Evolutionary conservation across 2,888 invertebrate species (phyloP), one percentile per base, ranked within the genome.

Genomic region (Exocentrus adspersus): DNA sequence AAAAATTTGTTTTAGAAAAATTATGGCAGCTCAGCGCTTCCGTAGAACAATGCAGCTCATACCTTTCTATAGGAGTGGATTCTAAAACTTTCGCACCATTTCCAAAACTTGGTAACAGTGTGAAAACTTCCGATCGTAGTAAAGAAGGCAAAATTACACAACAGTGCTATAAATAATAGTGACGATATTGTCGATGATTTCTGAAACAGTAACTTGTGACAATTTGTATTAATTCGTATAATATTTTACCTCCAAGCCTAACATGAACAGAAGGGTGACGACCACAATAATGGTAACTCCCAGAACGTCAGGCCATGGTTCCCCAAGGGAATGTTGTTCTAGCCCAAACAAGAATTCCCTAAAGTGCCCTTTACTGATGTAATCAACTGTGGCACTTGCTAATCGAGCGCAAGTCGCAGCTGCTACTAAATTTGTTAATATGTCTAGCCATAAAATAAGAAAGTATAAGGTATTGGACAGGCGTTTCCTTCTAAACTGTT

Each of bases 251-350:
- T 89, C 88, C 32, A 89, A 78, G 30, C 89, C 89, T 72, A 88
- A 84, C 87, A 88, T 88, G 72, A 88, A 88, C 82, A 88, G 84
- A 32, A 85, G 85, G 32, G 88, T 87, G 2, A 87, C 85, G 0
- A 88, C 86, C 75, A 87, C 84, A 5, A 88, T 85, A 20, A 88
- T 87, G 0, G 87, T 87, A 1, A 88, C 87, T 3, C 88, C 88
- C 2, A 88, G 74, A 2, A 88, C 86, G 74, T 89, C 89, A 19
- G 88, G 88, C 87, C 88, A 88, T 0, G 88, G 87, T 72, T 88
- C 88, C 0, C 87, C 88, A 57, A 87, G 77, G 0, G 86, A 84
- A 72, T 86, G 84, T 3, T 87, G 86, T 74, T 87, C 86, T 70
- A 87, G 83, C 1, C 87, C 88, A 70, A 88, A 87, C 32, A 88